Base-by-base conservation (phyloP, 2,888 invertebrate species). In the Nomada fabriciana region DNA sequence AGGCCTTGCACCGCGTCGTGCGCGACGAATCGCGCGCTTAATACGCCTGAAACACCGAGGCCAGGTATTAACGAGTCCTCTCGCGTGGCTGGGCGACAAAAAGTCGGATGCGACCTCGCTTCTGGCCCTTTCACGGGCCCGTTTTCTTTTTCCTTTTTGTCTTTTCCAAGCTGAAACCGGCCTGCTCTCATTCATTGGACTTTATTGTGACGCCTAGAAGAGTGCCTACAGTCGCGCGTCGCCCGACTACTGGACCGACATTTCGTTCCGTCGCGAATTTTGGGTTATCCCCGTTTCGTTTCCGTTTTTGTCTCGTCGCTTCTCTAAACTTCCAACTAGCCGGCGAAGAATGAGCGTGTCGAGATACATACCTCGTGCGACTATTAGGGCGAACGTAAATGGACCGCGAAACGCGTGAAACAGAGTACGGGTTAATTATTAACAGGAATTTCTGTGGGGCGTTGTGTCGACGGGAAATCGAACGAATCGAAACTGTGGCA, bases 1-100 rank as follows among this genome's bases (percentile, higher is more conserved):
- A 47, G 59, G 36, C 42, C 42, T 60, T 43, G 13, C 63, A 20
- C 9, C 47, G 47, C 20, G 55, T 20, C 29, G 15, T 1, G 47
- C 25, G 53, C 20, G 42, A 36, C 64, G 67, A 23, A 63, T 71
- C 67, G 50, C 50, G 70, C 55, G 42, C 63, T 80, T 68, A 72
- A 72, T 79, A 68, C 68, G 52, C 4, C 60, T 52, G 57, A 64
- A 79, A 64, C 72, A 79, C 57, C 60, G 53, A 59, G 55, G 52
- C 61, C 69, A 69, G 63, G 59, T 80, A 80, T 79, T 73, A 79
- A 79, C 80, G 73, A 73, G 73, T 59, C 52, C 59, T 59, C 68
- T 52, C 61, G 80, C 80, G 50, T 36, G 25, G 42, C 42, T 23
- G 0, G 15, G 29, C 52, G 52, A 69, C 64, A 61, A 61, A 77